phyloP scores from a whole-genome alignment of 2,113 vertebrate species.

The Megaceryle torquata region DNA sequence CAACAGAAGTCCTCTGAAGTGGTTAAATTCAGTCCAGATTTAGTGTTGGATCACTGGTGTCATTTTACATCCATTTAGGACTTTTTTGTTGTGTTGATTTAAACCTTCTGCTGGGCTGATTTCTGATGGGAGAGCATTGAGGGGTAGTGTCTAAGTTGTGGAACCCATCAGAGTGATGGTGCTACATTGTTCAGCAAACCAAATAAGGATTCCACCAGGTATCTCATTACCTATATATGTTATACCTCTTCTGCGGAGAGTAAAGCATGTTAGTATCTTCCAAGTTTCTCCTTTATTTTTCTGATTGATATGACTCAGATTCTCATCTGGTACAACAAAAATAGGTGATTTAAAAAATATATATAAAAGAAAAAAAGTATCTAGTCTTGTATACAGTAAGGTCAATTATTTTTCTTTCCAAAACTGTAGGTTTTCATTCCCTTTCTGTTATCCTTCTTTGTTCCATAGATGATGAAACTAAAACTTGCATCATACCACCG shows the following conservation, averaged over 20 bases:
- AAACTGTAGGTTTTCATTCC: background rate
- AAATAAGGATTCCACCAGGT: rapidly evolving
- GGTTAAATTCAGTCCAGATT: background rate
- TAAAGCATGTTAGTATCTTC: background rate
- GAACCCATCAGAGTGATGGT: background rate
- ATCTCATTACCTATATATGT: background rate
- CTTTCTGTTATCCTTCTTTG: background rate
- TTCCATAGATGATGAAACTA: background rate
- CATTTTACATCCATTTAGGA: background rate
- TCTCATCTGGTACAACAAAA: background rate
- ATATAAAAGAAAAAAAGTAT: background rate
- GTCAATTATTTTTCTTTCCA: background rate
- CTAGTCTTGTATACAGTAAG: background rate
- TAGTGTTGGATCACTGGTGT: background rate
- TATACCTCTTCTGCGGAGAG: background rate
- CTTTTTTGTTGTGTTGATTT: background rate
- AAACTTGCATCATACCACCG: background rate
- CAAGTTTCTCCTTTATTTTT: background rate
- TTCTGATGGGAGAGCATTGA: background rate
- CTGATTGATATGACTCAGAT: background rate
- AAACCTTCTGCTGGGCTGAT: background rate
- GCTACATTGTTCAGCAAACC: background rate
- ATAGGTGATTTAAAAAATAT: background rate
- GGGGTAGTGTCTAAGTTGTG: background rate
- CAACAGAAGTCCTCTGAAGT: background rate